phyloP scores from a whole-genome alignment of 2,888 invertebrate species.

The Sinohyriopsis cumingii region DNA sequence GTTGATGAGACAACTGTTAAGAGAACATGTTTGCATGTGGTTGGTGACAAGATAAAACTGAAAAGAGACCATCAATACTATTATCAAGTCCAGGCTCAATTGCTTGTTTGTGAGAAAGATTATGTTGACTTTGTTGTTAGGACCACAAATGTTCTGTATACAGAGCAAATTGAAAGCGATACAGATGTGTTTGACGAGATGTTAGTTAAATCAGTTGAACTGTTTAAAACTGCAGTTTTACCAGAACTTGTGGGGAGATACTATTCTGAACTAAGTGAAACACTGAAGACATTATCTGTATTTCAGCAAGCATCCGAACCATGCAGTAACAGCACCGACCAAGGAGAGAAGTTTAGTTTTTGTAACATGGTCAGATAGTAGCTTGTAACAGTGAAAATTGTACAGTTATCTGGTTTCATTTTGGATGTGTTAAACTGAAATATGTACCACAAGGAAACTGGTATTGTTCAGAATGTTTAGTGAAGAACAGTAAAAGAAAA shows the following conservation, averaged over 20 bases:
- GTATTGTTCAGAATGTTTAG: too few relatives aligned
- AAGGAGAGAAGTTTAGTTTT: too few relatives aligned
- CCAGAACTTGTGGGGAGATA: constrained; percentile 21
- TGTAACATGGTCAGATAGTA: too few relatives aligned
- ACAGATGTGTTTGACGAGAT: constrained; percentile 2
- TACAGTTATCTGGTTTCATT: too few relatives aligned
- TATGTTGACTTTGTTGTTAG: constrained; percentile 22
- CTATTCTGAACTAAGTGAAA: background rate
- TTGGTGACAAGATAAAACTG: background rate
- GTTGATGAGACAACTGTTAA: background rate
- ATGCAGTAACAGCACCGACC: too few relatives aligned
- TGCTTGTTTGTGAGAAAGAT: constrained; percentile 6
- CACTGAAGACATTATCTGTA: too few relatives aligned
- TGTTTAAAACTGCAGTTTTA: constrained; percentile 14
- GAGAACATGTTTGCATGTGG: constrained; percentile 1
- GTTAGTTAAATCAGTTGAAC: background rate
- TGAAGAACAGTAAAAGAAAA: too few relatives aligned
- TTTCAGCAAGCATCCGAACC: too few relatives aligned
- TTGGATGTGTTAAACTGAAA: too few relatives aligned
- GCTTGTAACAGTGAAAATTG: too few relatives aligned
- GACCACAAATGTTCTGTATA: constrained; percentile 17
- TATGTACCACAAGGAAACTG: too few relatives aligned
- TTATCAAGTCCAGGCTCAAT: constrained; percentile 24
- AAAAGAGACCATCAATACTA: constrained; percentile 13
- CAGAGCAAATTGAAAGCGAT: constrained; percentile 10